These are phyloP conservation scores for Nothocercus julius DNA, from an alignment of 2,113 vertebrate species.

Conservation along the genomic window DNA sequence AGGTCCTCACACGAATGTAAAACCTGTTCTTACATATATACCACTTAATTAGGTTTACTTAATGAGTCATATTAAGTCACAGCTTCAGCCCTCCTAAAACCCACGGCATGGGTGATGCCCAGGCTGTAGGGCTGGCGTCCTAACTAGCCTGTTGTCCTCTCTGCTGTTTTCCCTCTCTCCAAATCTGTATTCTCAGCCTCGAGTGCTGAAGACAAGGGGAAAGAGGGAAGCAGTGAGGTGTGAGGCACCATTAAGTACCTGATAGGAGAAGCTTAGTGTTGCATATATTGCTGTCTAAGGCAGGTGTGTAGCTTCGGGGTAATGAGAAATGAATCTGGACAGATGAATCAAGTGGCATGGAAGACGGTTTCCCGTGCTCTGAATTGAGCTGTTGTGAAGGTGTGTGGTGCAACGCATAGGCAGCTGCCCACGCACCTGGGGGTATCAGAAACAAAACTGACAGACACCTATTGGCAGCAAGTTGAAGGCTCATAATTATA, in stretches of 20 bases:
- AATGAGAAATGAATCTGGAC: background rate
- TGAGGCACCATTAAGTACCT: background rate
- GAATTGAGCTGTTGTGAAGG: background rate
- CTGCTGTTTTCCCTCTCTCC: background rate
- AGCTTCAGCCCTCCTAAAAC: background rate
- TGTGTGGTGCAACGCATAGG: fast-evolving
- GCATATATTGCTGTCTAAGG: background rate
- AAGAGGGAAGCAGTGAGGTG: background rate
- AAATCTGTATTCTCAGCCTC: background rate
- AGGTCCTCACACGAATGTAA: background rate
- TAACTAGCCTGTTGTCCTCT: background rate
- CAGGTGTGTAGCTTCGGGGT: fast-evolving
- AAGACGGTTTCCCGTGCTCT: background rate
- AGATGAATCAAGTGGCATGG: background rate
- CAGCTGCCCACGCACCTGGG: background rate
- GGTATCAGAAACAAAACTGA: background rate
- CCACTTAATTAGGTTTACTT: no score
- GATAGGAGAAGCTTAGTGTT: background rate
- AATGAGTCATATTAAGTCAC: conserved; percentile 24
- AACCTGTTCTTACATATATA: background rate
- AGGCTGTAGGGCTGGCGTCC: background rate
- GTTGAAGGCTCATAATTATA: background rate
- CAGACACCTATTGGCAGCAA: background rate
- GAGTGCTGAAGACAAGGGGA: background rate
- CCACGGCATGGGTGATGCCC: background rate